Percentiles rank a stretch among this genome's conserved stretches.
These are phyloP conservation scores for Andrena flavipes DNA, from an alignment of 2,888 invertebrate species.

Conservation along the genomic window DNA sequence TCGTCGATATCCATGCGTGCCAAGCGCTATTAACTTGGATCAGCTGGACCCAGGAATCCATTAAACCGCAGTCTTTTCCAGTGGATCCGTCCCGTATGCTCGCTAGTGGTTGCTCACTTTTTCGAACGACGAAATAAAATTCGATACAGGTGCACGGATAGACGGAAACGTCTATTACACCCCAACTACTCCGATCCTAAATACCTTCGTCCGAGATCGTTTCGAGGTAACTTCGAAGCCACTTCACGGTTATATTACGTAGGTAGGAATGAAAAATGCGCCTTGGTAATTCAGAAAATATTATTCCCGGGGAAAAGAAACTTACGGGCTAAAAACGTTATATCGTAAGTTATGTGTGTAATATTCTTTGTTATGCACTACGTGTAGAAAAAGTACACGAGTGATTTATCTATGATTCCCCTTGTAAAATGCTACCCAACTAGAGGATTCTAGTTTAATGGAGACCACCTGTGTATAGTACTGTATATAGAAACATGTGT, in stretches of 20 bases:
- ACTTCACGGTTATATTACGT: background rate
- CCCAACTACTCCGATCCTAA: background rate
- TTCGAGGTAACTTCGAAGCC: background rate
- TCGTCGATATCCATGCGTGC: slow-evolving; percentile 16
- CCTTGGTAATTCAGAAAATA: too few species aligned
- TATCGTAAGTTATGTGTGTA: too few species aligned
- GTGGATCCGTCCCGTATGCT: background rate
- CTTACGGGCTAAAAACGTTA: too few species aligned
- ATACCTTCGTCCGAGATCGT: background rate
- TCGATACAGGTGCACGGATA: too few species aligned
- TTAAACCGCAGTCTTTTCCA: slow-evolving; percentile 4
- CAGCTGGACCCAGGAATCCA: background rate
- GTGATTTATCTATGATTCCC: too few species aligned
- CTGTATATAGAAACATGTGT: slow-evolving; percentile 6
- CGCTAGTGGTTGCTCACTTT: background rate
- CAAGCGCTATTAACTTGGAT: slow-evolving; percentile 33
- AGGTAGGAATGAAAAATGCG: too few species aligned
- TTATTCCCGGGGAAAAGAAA: too few species aligned
- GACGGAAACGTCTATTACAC: background rate
- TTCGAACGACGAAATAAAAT: background rate
- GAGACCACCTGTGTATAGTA: background rate
- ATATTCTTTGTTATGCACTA: too few species aligned
- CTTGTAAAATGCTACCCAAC: too few species aligned
- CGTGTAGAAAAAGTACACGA: too few species aligned
- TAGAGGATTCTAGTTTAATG: too few species aligned